These are phyloP conservation scores for Tridacna gigas DNA, from an alignment of 2,888 invertebrate genomes.

Conservation along the genomic window DNA sequence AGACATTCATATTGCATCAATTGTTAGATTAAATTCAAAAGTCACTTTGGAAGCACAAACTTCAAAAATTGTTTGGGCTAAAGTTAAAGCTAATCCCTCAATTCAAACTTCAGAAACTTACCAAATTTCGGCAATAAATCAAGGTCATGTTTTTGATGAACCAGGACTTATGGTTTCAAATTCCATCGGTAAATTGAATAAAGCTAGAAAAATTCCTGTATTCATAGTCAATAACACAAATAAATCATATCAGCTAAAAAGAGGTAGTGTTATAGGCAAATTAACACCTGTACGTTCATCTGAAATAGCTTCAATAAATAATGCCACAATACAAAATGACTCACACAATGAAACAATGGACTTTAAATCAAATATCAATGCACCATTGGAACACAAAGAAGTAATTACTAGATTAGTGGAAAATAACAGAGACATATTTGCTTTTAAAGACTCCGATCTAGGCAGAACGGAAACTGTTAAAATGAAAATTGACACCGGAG, in stretches of 20 bases:
- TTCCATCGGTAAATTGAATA: constrained; percentile 2
- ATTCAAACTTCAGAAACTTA: no score
- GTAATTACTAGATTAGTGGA: background rate
- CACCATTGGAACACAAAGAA: background rate
- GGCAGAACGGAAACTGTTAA: constrained; percentile 11
- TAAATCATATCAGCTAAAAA: background rate
- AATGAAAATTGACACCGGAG: constrained; percentile 11
- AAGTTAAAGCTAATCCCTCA: constrained; percentile 6
- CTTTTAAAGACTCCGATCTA: constrained; percentile 11
- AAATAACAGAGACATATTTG: constrained; percentile 17
- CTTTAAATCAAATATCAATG: background rate
- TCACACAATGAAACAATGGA: no score
- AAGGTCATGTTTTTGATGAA: constrained; percentile 6
- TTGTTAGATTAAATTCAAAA: background rate
- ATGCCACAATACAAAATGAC: no score
- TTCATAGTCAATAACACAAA: background rate
- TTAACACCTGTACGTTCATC: background rate
- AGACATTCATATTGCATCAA: background rate
- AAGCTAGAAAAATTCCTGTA: background rate
- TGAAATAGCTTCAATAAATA: no score
- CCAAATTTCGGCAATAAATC: no score
- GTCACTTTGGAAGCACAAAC: background rate
- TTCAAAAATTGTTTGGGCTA: background rate
- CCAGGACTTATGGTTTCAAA: constrained; percentile 31
- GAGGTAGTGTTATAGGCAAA: constrained; percentile 10